Conservation (phyloP, 1,140 invertebrate genomes). For the Dendroctonus ponderosae region DNA sequence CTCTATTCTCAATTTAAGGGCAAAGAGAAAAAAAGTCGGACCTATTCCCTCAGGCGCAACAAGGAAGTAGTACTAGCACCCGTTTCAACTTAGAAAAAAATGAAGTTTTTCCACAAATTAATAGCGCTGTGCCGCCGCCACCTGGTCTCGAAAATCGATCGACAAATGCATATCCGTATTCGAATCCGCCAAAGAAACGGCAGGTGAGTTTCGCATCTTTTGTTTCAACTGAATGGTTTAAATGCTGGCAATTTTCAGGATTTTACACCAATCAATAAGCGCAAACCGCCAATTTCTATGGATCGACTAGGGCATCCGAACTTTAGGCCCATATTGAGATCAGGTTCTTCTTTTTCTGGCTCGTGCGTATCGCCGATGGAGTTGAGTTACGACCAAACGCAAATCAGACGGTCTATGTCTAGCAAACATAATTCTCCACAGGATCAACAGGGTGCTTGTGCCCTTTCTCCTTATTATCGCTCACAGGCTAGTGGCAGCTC, state of each 20-base stretch:
- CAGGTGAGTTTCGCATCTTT: no score
- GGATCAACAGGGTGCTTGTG: slow-evolving; percentile 19
- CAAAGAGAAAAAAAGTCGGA: no score
- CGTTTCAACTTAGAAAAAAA: no score
- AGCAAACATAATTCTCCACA: slow-evolving; percentile 28
- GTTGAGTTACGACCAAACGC: slow-evolving; percentile 25
- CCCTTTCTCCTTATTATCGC: slow-evolving; percentile 9
- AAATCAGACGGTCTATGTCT: neutral
- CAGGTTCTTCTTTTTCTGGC: neutral
- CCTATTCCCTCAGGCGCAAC: no score
- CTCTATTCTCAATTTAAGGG: no score
- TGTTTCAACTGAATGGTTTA: neutral
- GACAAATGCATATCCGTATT: slow-evolving; percentile 20
- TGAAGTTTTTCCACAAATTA: no score
- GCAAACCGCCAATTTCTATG: neutral
- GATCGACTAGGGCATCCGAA: neutral
- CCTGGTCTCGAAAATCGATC: slow-evolving; percentile 27
- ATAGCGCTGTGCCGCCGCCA: slow-evolving; percentile 19
- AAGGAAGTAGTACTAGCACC: no score
- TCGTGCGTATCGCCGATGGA: slow-evolving; percentile 29
- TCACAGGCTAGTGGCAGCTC: slow-evolving; percentile 36
- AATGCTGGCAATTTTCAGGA: neutral
- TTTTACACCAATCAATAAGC: neutral
- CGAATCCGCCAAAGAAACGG: neutral
- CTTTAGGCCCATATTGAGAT: neutral